Evolutionary conservation across 2,113 vertebrate genomes (phyloP), one percentile per base, ranked within the genome.

Genomic region (Xiphias gladius): DNA sequence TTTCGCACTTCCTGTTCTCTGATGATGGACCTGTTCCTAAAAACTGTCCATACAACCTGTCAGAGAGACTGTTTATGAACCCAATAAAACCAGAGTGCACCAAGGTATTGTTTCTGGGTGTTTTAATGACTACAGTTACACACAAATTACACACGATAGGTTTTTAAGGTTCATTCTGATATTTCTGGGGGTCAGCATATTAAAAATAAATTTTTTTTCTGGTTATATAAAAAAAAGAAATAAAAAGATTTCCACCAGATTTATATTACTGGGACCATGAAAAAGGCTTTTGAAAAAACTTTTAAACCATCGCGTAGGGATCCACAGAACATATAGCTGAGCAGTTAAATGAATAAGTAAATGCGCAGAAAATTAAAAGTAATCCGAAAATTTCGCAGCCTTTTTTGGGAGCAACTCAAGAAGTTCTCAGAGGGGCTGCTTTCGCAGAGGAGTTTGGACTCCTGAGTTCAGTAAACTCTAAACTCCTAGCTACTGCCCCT

Each of bases 1-100:
- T 54, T 32, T 87, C 89, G 20, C 83, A 73, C 76, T 87, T 92
- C 83, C 87, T 87, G 41, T 63, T 90, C 11, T 75, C 74, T 5
- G n/a, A 67, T 64, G n/a, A 9, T 10, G 0, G 2, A 52, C 41
- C 64, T 54, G 35, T 35, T 72, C 46, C 32, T 48, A 52, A 13
- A 61, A 48, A 35, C n/a, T 1, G 5, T 8, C 7, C n/a, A 5
- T 26, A 7, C 14, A 37, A 35, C 68, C 28, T 19, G 26, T 59
- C 32, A 32, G 39, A 63, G 30, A 57, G 5, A 35, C 13, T 1
- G 6, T 59, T 66, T 41, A 17, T 32, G 11, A 52, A 39, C 22
- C 30, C 16, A 17, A 17, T 16, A 3, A 7, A 16, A n/a, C 1
- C 57, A 59, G 14, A 69, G 30, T 2, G 22, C 64, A 28, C 7